phyloP scores from a whole-genome alignment of 2,888 invertebrate genomes.

The Drosophila subquinaria region DNA sequence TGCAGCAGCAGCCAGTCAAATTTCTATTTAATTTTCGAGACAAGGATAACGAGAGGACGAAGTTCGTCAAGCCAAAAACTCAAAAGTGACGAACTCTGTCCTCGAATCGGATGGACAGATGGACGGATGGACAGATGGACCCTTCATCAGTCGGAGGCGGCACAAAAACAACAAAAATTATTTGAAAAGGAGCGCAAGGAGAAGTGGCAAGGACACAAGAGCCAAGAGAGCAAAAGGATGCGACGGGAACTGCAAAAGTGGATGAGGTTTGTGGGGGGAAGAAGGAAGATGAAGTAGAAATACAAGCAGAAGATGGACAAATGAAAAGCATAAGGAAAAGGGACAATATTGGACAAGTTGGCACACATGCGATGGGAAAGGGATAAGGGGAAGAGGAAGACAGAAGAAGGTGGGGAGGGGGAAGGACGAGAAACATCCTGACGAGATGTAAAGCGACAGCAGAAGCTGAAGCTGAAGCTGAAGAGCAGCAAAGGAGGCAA shows the following conservation, averaged over 20 bases:
- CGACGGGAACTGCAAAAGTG: conserved; percentile 9
- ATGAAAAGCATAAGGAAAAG: conserved; percentile 79
- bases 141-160: conserved; percentile 48
- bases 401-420: conserved; percentile 3
- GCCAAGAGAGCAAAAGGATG: conserved; percentile 41
- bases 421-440: conserved; percentile 53
- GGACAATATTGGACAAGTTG: conserved; percentile 78
- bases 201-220: conserved; percentile 36
- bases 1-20: conserved; percentile 43
- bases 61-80: conserved; percentile 76
- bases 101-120: conserved; percentile 10
- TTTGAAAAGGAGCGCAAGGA: conserved; percentile 27
- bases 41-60: conserved; percentile 48
- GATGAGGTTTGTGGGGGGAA: conserved; percentile 18
- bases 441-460: conserved; percentile 75
- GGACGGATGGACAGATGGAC: conserved; percentile 17
- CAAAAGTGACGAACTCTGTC: conserved; percentile 73
- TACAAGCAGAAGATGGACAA: conserved; percentile 73
- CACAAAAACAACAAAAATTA: conserved; percentile 53
- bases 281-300: conserved; percentile 31
- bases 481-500: conserved; percentile 49
- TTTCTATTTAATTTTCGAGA: conserved; percentile 54
- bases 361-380: conserved; percentile 55
- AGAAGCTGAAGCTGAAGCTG: conserved; percentile 21
- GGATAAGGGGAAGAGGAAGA: neutral